Conservation (phyloP, 2,113 vertebrate genomes). For the Synodontis membranacea region DNA sequence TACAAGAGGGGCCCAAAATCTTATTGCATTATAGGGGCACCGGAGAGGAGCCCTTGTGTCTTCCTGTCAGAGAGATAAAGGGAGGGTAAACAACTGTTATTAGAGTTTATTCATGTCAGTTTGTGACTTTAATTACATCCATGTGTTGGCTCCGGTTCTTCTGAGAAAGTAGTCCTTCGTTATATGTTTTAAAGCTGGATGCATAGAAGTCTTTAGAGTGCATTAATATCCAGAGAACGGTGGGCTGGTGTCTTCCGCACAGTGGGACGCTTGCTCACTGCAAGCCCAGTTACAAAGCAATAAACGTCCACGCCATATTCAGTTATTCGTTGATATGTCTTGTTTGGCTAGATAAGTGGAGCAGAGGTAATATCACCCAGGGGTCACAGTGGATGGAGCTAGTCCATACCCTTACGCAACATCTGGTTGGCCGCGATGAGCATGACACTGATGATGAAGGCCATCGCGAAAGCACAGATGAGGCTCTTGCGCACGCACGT, state of each 20-base stretch:
- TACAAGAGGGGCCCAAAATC: conserved; percentile 24
- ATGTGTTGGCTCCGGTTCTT: conserved; percentile 1
- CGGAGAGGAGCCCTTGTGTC: conserved; percentile 49
- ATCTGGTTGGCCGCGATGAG: conserved; percentile 99
- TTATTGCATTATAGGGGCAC: conserved; percentile 54
- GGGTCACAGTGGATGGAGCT: conserved; percentile 77
- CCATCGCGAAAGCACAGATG: conserved; percentile 98
- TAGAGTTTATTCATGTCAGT: conserved; percentile 12
- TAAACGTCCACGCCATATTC: not conserved
- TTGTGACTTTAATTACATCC: conserved; percentile 18
- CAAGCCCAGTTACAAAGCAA: not conserved
- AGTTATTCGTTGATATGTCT: not conserved
- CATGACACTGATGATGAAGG: conserved; percentile 99
- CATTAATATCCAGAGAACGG: conserved; percentile 29
- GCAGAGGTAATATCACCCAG: conserved; percentile 48
- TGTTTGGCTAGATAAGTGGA: conserved; percentile 32
- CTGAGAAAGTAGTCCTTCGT: not conserved
- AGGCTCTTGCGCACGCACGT: conserved; percentile 98
- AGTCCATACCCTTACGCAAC: conserved; percentile 98
- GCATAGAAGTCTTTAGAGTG: conserved; percentile 23
- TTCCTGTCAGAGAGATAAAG: conserved; percentile 49
- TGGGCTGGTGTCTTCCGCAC: conserved; percentile 36
- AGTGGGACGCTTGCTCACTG: conserved; percentile 25
- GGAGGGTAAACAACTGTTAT: conserved; percentile 37
- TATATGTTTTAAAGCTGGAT: conserved; percentile 25